Percentiles rank a stretch among this genome's conserved stretches.
phyloP scores from a whole-genome alignment of 2,797 vertebrate genomes.

The Myoxocephalus aenaeus region DNA sequence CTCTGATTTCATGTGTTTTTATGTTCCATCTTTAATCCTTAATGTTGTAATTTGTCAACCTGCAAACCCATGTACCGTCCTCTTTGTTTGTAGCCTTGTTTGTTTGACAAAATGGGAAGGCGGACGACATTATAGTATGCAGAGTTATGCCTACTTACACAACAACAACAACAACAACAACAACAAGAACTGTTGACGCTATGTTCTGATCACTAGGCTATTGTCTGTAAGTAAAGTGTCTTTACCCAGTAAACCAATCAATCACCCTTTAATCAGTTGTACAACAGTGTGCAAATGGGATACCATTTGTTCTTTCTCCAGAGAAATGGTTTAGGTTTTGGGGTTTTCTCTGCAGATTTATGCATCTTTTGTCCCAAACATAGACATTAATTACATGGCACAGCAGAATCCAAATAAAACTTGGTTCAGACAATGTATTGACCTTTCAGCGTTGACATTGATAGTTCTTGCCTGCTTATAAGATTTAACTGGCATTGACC shows the following conservation, averaged over 20 bases:
- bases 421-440: not conserved
- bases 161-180: no score
- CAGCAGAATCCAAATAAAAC: not conserved
- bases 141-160: not conserved
- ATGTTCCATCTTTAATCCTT: no score
- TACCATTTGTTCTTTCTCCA: no score
- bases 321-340: not conserved
- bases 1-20: no score
- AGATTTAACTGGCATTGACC: not conserved
- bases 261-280: slow-evolving; percentile 40
- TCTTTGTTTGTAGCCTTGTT: not conserved
- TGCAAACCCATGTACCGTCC: no score
- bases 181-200: not conserved
- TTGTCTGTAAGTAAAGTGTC: not conserved
- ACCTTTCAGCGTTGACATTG: not conserved
- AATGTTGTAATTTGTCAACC: no score
- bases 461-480: not conserved
- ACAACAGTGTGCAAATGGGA: slow-evolving; percentile 30
- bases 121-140: not conserved
- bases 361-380: not conserved
- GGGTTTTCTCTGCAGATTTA: not conserved
- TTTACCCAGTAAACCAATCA: not conserved
- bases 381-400: not conserved
- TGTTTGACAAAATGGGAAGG: not conserved
- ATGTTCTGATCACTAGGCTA: not conserved